Evolutionary conservation across 1,140 invertebrate species (phyloP), one percentile per base, ranked within the genome.

Genomic region (Mercenaria mercenaria): DNA sequence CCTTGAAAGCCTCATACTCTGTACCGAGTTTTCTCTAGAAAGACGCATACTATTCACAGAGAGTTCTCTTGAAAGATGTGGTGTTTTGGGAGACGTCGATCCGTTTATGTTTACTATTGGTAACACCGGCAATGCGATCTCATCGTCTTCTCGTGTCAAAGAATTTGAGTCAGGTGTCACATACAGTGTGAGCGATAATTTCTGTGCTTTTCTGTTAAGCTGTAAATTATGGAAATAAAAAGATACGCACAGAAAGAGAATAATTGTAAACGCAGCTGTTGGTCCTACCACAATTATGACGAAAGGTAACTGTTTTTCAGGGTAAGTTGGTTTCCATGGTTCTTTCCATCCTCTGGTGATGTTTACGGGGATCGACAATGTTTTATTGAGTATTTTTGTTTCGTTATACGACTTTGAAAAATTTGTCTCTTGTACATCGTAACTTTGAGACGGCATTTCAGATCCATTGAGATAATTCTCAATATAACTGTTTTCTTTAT

Each of bases 221-320:
- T 84, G 81, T 84, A n/a, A 4, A 20, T 56, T 84, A 29, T 84
- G 81, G 18, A 56, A 84, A 59, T 84, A 84, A 69, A 39, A 84
- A 18, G 56, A n/a, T 43, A 84, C 26, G 37, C 81, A 84, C 61
- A 84, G 26, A 47, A 84, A 84, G 23, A 84, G 32, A 20, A 84
- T 41, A 69, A 84, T 84, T n/a, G 39, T 1, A 32, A 69, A 13
- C 23, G 81, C 81, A 67, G 56, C 81, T 15, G 59, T 34, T n/a
- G 81, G 81, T 4, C 1, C 81, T 11, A 61, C 56, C 15, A 84
- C 69, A 26, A 84, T 84, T 1, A 84, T 84, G 4, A 37, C 15
- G 26, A 84, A 67, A 0, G 81, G 81, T 15, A 84, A 43, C 29
- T 84, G 37, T 32, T 69, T 84, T 32, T 43, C 39, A 61, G 61